phyloP scores from a whole-genome alignment of 2,888 invertebrate species.

The Micoletzkya japonica region DNA sequence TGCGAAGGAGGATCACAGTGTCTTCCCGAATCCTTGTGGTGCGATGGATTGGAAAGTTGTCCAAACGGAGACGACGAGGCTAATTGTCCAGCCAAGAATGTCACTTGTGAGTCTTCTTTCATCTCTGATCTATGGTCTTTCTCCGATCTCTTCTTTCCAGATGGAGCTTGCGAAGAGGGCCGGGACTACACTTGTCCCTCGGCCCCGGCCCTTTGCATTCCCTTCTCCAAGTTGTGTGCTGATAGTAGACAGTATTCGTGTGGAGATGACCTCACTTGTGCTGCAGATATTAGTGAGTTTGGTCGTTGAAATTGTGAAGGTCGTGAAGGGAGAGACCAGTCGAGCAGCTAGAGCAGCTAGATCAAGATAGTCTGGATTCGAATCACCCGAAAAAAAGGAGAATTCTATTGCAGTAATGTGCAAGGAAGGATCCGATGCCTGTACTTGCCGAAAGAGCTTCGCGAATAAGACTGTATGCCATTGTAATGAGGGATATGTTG shows the following conservation, averaged over 20 bases:
- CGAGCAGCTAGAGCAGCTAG: too few species aligned
- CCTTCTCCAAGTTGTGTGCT: constrained; percentile 43
- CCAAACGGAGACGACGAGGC: constrained; percentile 31
- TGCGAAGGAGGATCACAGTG: not conserved
- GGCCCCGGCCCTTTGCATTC: constrained; percentile 45
- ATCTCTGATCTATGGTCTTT: not conserved
- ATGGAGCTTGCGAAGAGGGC: constrained; percentile 38
- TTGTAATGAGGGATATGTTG: constrained; percentile 36
- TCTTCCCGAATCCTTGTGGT: constrained; percentile 26
- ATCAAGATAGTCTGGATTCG: too few species aligned
- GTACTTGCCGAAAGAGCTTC: constrained; percentile 37
- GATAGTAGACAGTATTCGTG: constrained; percentile 34
- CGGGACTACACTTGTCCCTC: constrained; percentile 50
- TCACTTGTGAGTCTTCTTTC: constrained; percentile 1
- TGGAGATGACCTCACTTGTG: constrained; percentile 37
- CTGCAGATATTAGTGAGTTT: constrained; percentile 29
- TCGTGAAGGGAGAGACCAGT: too few species aligned
- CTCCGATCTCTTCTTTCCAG: not conserved
- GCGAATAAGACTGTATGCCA: constrained; percentile 37
- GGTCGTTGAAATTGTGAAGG: too few species aligned
- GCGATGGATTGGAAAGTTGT: constrained; percentile 37
- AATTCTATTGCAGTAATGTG: constrained; percentile 34
- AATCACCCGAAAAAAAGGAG: too few species aligned
- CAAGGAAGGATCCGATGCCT: constrained; percentile 33
- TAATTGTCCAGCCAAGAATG: constrained; percentile 5